Base-by-base conservation (phyloP, 2,888 invertebrate genomes). In the Halocaridina rubra region DNA sequence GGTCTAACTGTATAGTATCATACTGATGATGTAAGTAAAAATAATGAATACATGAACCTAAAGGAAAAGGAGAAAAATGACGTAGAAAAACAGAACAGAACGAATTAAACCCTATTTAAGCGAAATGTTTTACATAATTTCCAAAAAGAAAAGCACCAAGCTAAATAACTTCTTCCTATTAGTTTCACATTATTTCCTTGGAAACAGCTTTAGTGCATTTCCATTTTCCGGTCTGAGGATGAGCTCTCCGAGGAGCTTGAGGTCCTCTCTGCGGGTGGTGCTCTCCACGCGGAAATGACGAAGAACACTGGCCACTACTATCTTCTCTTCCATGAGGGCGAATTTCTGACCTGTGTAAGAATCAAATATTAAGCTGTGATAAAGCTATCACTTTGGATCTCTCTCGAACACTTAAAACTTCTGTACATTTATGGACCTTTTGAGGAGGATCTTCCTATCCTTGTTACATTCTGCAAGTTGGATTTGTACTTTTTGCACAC, bases 251-350 rank as follows among this genome's bases (percentile, higher is more conserved):
- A 61, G 72, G 10, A 72, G 24, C 24, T n/a, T 72, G 59, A 72
- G 72, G 57, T 72, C 72, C 22, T 81, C 75, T 3, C 67, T 24
- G 0, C 77, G 53, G n/a, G 77, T 81, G 19, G 22, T 29, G 29
- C 64, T 76, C 33, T 81, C 76, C 0, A 69, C 59, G 1, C 69
- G 46, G 77, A 80, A 84, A 32, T 30, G 72, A 0, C 85, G 81
- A 30, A 87, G 75, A n/a, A 87, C 71, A 72, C 32, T 81, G n/a
- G 78, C 75, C 64, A 87, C 16, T 53, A 87, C 61, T 2, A 80
- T 71, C 85, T 87, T 87, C 57, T 85, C 85, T 80, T 87, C 87
- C 82, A 87, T 81, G 59, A 85, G 22, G 1, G 87, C 87, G 24
- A 87, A 87, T 57, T 84, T 81, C 80, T 87, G 87, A 10, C 87